Evolutionary conservation across 2,113 vertebrate species (phyloP).

Genomic region (Sorex fumeus): DNA sequence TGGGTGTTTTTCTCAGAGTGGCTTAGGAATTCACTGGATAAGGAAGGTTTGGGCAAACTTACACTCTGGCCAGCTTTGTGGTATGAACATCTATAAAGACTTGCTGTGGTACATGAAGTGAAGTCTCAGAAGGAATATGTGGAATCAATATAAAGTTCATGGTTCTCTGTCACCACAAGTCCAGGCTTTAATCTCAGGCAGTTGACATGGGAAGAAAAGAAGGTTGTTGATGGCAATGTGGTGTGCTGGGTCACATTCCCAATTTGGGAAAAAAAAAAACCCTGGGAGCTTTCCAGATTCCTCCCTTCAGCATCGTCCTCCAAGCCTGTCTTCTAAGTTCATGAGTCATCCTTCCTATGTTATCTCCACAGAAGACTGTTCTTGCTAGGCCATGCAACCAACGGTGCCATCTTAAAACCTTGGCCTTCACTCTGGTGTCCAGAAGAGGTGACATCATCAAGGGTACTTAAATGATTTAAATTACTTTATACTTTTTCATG

Average conservation of each 20-base stretch:
- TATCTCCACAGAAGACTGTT: background rate
- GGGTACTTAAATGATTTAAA: background rate
- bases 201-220: background rate
- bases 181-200: background rate
- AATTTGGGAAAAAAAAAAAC: too few relatives aligned
- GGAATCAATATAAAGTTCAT: background rate
- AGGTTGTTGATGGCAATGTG: background rate
- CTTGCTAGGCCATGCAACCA: background rate
- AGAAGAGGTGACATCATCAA: background rate
- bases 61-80: too few relatives aligned
- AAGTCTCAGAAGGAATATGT: too few relatives aligned
- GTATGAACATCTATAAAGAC: rapidly evolving
- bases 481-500: background rate
- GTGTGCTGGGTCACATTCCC: too few relatives aligned
- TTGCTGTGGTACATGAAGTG: too few relatives aligned
- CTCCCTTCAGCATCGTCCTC: background rate
- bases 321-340: background rate
- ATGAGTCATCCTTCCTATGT: background rate
- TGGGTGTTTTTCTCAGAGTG: rapidly evolving
- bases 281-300: too few relatives aligned
- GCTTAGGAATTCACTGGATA: rapidly evolving
- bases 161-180: rapidly evolving
- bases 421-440: too few relatives aligned
- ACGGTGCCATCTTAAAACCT: background rate
- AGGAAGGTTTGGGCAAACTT: too few relatives aligned